Percentiles rank a stretch among this genome's conserved stretches.
Evolutionary conservation across 2,888 invertebrate genomes (phyloP).

Genomic region (Agrochola circellaris): DNA sequence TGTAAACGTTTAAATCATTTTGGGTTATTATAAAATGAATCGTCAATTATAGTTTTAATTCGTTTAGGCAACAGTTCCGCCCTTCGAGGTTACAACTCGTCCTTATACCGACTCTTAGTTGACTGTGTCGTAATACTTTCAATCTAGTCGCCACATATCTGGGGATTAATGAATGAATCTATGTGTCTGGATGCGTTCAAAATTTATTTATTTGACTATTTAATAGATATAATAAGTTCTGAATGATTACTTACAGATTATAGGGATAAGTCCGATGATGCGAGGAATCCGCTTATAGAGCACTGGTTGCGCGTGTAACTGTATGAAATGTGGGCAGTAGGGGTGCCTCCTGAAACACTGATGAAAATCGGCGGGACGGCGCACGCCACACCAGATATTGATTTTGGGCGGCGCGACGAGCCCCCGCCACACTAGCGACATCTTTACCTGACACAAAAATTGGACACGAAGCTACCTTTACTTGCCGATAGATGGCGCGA

Average conservation of each 20-base stretch:
- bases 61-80: conserved; percentile 66
- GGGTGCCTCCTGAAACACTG: conserved; percentile 85
- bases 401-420: conserved; percentile 88
- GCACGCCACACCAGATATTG: conserved; percentile 84
- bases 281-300: conserved; percentile 77
- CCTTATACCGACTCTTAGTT: conserved; percentile 78
- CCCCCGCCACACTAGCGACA: conserved; percentile 74
- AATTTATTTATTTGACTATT: conserved; percentile 1
- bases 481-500: conserved; percentile 77
- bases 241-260: conserved; percentile 78
- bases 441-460: conserved; percentile 61
- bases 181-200: conserved; percentile 23
- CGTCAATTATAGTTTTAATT: conserved; percentile 49
- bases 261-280: conserved; percentile 72
- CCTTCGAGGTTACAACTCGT: conserved; percentile 79
- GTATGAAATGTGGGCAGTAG: conserved; percentile 80
- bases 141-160: conserved; percentile 61
- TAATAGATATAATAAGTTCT: conserved; percentile 22
- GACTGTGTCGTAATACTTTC: conserved; percentile 75
- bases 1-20: conserved; percentile 5
- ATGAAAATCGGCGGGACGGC: conserved; percentile 83
- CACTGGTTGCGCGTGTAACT: conserved; percentile 82
- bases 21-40: conserved; percentile 15
- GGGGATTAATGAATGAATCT: conserved; percentile 74
- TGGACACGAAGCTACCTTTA: conserved; percentile 41